Conservation (phyloP, 2,888 invertebrate genomes). For the Diaprepes abbreviatus region DNA sequence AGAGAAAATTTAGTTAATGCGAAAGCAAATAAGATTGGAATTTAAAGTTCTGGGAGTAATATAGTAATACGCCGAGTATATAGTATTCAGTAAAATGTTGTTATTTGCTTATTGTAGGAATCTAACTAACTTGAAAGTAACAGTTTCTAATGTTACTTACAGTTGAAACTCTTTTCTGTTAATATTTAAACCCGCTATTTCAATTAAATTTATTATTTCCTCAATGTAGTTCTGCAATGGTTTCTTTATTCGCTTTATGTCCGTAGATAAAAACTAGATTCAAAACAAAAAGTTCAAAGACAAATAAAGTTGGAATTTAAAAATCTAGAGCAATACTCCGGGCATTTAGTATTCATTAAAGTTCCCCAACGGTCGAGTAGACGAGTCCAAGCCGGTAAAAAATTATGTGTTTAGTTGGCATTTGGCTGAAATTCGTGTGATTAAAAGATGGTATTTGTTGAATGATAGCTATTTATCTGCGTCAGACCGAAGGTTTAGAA, state of each 20-base stretch:
- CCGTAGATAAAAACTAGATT: not conserved
- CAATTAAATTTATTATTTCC: too few relatives aligned
- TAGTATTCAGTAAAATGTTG: too few relatives aligned
- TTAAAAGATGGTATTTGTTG: constrained; percentile 68
- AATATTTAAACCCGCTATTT: too few relatives aligned
- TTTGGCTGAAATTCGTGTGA: constrained; percentile 65
- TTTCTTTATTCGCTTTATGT: not conserved
- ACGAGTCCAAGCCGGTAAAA: constrained; percentile 51
- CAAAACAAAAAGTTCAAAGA: not conserved
- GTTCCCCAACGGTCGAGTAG: constrained; percentile 36
- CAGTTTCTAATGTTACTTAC: too few relatives aligned
- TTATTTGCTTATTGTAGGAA: too few relatives aligned
- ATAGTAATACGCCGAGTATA: too few relatives aligned
- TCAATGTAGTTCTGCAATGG: too few relatives aligned
- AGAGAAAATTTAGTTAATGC: too few relatives aligned
- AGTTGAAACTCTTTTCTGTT: too few relatives aligned
- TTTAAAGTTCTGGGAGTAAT: too few relatives aligned
- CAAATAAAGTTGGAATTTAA: constrained; percentile 10
- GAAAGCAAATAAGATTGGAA: too few relatives aligned
- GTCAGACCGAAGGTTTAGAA: constrained; percentile 61
- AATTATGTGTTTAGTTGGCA: constrained; percentile 60
- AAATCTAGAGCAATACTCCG: constrained; percentile 10
- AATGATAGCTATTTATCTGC: constrained; percentile 66
- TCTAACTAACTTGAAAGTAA: too few relatives aligned
- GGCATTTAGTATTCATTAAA: constrained; percentile 45